Evolutionary conservation across 2,888 invertebrate genomes (phyloP), one percentile per base, ranked within the genome.

Genomic region (Gari tellinella): DNA sequence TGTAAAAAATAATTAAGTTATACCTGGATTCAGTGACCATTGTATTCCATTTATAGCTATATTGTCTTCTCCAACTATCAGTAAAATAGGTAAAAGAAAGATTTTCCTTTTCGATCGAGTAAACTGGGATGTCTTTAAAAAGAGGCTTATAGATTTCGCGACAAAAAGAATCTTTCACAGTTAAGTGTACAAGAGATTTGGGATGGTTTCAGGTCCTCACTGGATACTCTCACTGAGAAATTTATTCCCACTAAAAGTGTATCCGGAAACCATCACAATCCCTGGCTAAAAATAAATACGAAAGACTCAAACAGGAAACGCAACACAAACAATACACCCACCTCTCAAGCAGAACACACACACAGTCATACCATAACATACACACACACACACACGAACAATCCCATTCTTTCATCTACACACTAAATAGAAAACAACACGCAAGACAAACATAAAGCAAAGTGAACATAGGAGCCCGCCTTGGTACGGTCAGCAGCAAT

Each of bases 11-110:
- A 25, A 48, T 1, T 56, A 65, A 17, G 48, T 64, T 15, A 56
- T 64, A 21, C 64, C 56, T 17, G 46, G 64, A 38, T 64, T 64
- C 25, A 65, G 56, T 57, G 57, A 65, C 21, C 57, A 56, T 23
- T 57, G 57, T 37, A 65, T 65, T 10, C 57, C 65, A 17, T 65
- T 56, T 26, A 21, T 65, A n/a, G 56, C 48, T 21, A 15, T 56
- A 3, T 12, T 48, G 40, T 25, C 65, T 49, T 41, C 48, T 4
- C 41, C 49, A 1, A 56, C 56, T 49, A 56, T 65, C 15, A 65
- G 56, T 41, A 40, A 8, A 15, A 65, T 56, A 41, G 56, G 26
- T 8, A 65, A 51, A 41, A 21, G 43, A 12, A 65, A 40, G 8
- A 65, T 48, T 8, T 19, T 48, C 4, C 25, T 65, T 5, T 65